Conservation (phyloP, 2,888 invertebrate species). For the Rhorus exstirpatorius region DNA sequence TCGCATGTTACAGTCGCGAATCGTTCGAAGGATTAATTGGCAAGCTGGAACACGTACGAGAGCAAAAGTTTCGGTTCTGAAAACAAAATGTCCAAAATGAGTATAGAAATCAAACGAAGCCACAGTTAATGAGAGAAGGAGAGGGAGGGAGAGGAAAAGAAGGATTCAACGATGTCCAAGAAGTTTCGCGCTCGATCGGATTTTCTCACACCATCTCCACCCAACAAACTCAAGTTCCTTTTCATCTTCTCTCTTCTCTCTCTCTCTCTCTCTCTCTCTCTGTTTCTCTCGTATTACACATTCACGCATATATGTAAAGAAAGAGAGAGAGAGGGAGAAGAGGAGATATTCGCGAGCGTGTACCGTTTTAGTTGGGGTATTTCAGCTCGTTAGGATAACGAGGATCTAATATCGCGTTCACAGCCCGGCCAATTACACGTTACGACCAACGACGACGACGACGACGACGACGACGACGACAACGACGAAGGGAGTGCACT, state of each 20-base stretch:
- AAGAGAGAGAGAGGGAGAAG: slow-evolving; percentile 68
- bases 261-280: slow-evolving; percentile 18
- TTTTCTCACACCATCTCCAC: slow-evolving; percentile 65
- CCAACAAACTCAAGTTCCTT: slow-evolving; percentile 39
- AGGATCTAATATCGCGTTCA: slow-evolving; percentile 85
- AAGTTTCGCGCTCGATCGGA: slow-evolving; percentile 55
- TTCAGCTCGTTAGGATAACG: slow-evolving; percentile 86
- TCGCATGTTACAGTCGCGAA: slow-evolving; percentile 32
- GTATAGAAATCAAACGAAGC: slow-evolving; percentile 61
- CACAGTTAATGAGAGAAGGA: slow-evolving; percentile 7
- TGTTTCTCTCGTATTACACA: slow-evolving; percentile 13
- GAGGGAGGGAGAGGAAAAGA: slow-evolving; percentile 28
- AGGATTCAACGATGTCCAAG: slow-evolving; percentile 59
- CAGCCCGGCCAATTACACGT: slow-evolving; percentile 84
- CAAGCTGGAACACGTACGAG: slow-evolving; percentile 59
- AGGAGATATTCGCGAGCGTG: slow-evolving; percentile 73
- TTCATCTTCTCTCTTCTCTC: slow-evolving; percentile 44
- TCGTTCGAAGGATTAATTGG: slow-evolving; percentile 64
- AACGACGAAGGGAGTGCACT: slow-evolving; percentile 32
- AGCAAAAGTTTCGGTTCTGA: slow-evolving; percentile 49
- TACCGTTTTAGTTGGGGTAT: slow-evolving; percentile 81
- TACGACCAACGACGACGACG: slow-evolving; percentile 75
- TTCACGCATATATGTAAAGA: slow-evolving; percentile 32
- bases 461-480: slow-evolving; percentile 51
- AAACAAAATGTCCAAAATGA: slow-evolving; percentile 45